Base-by-base conservation (phyloP, 2,113 vertebrate species). In the Willisornis vidua region DNA sequence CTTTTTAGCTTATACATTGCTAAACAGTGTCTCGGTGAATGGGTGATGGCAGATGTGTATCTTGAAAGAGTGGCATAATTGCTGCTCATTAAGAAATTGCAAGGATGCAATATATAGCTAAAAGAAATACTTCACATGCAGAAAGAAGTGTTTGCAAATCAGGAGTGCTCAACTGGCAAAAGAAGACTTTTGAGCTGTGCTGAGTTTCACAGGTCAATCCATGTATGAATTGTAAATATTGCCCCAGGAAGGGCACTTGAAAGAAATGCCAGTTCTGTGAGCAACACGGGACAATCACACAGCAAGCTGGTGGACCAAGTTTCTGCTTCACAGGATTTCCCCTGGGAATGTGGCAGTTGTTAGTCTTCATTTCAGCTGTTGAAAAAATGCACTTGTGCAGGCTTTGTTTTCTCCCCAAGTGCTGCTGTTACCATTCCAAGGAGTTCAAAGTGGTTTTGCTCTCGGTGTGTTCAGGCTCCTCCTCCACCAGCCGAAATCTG, bases 261-360 rank as follows among this genome's bases (percentile, higher is more conserved):
- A 68, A 90, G 85, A 65, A 72, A 74, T 16, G n/a, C 23, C 79
- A 54, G 33, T 55, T 70, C 70, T 35, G 43, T 51, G 62, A 86
- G 75, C 51, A 39, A 51, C 8, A 16, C 5, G n/a, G 58, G 73
- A 16, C 66, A 67, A 33, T 54, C 35, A 7, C 20, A 49, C 26
- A 65, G 19, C 4, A 26, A 76, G 85, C 33, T 67, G 62, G 49
- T 17, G 55, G 19, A 28, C 63, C 22, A 18, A 62, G 59, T 43
- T 94, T 71, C 62, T 92, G 73, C 77, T 65, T 62, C 49, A 26
- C 35, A 59, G 83, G 70, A 71, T 74, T 94, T 93, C 70, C 71
- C 75, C 66, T 29, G 80, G 85, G 90, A 95, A 90, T 20, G 72
- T 45, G 76, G 77, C 76, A 85, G 41, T 90, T 87, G 79, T 71